Conservation (phyloP, 2,888 invertebrate genomes). For the Protophormia terraenovae region DNA sequence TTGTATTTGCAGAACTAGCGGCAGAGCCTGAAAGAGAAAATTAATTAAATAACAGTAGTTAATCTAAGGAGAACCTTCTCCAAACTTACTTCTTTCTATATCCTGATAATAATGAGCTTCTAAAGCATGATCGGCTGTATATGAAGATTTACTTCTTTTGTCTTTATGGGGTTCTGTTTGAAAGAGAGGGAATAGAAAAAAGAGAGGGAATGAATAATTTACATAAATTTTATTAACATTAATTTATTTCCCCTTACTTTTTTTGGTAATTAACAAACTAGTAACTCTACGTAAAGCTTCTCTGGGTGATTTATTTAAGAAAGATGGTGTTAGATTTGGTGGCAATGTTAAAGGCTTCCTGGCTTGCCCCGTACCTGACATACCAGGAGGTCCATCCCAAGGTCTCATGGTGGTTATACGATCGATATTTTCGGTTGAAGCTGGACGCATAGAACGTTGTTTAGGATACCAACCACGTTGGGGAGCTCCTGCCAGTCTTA, state of each 20-base stretch:
- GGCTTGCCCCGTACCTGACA: constrained; percentile 82
- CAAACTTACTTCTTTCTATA: constrained; percentile 57
- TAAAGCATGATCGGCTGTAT: constrained; percentile 59
- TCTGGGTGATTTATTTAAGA: constrained; percentile 93
- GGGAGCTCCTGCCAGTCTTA: constrained; percentile 90
- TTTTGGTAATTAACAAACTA: constrained; percentile 90
- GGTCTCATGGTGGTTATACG: constrained; percentile 84
- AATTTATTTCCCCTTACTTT: constrained; percentile 83
- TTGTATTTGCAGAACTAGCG: constrained; percentile 57
- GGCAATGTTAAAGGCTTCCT: constrained; percentile 93
- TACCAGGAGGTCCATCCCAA: constrained; percentile 80
- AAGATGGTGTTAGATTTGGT: constrained; percentile 93
- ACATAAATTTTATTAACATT: neutral
- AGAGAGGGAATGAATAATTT: neutral
- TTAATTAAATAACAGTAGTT: neutral
- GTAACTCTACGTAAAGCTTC: constrained; percentile 93
- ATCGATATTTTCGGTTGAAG: constrained; percentile 92
- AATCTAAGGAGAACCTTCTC: too few relatives aligned
- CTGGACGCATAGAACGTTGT: constrained; percentile 87
- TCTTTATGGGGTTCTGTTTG: constrained; percentile 54
- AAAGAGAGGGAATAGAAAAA: too few relatives aligned
- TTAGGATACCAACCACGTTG: constrained; percentile 93
- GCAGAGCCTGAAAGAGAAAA: constrained; percentile 27
- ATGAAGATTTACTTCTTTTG: constrained; percentile 58
- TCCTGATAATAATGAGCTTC: constrained; percentile 64